phyloP scores from a whole-genome alignment of 2,113 vertebrate species.

The Chunga burmeisteri region DNA sequence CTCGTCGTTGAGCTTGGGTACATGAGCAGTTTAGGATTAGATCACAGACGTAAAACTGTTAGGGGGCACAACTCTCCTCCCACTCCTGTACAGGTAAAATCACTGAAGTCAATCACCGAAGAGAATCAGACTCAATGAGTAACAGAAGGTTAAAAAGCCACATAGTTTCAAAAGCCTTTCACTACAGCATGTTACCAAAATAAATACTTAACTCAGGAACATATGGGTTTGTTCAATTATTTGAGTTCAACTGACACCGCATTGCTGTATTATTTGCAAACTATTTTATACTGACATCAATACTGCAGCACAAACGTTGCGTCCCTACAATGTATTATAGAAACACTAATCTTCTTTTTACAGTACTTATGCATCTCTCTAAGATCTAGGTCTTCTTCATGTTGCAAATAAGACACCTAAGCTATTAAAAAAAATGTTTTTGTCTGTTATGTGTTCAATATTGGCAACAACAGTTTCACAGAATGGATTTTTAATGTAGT shows the following conservation, averaged over 20 bases:
- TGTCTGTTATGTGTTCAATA: slow-evolving; percentile 65
- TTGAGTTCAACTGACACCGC: slow-evolving; percentile 7
- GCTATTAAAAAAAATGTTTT: slow-evolving; percentile 56
- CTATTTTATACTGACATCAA: neutral
- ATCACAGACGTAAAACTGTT: neutral
- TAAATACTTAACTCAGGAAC: neutral
- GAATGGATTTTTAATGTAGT: slow-evolving; percentile 79
- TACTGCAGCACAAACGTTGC: neutral
- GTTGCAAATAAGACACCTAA: slow-evolving; percentile 42
- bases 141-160: slow-evolving; percentile 2
- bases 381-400: neutral
- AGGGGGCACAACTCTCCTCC: neutral
- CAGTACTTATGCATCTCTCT: slow-evolving; percentile 1
- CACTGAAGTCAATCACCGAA: neutral
- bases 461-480: slow-evolving; percentile 63
- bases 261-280: slow-evolving; percentile 25
- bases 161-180: neutral
- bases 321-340: neutral
- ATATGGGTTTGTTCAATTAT: neutral
- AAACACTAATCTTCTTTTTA: neutral
- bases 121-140: neutral
- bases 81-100: neutral
- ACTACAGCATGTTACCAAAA: neutral
- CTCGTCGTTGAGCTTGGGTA: neutral
- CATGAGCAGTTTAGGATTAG: neutral